phyloP scores from a whole-genome alignment of 1,140 invertebrate species.

The Neuroterus valhalla region DNA sequence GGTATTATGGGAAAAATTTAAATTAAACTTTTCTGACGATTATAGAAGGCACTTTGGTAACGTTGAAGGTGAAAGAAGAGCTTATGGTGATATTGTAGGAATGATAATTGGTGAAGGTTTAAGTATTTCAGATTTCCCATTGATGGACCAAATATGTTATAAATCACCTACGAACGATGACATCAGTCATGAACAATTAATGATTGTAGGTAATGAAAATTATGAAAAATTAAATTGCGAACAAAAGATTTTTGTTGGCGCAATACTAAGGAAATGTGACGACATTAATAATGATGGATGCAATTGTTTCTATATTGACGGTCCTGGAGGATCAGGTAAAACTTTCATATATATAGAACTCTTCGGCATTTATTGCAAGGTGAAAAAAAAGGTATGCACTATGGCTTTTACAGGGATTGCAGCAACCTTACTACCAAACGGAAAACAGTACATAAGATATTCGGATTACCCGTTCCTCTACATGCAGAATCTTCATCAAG shows the following conservation, averaged over 20 bases:
- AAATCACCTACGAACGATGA: conserved; percentile 1
- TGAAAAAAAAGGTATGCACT: conserved; percentile 34
- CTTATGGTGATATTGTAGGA: conserved; percentile 30
- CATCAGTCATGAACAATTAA: neutral
- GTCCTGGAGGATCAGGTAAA: conserved; percentile 46
- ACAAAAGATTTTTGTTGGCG: conserved; percentile 38
- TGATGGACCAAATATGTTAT: conserved; percentile 13
- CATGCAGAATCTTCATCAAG: conserved; percentile 37
- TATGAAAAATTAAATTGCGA: conserved; percentile 31
- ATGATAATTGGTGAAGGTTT: conserved; percentile 27
- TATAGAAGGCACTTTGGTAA: conserved; percentile 4
- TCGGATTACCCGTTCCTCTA: conserved; percentile 44
- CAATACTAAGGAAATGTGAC: neutral
- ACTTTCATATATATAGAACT: conserved; percentile 39
- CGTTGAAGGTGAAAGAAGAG: conserved; percentile 16
- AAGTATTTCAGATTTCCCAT: conserved; percentile 25
- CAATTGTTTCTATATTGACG: conserved; percentile 43
- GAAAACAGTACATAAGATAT: conserved; percentile 45
- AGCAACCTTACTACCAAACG: conserved; percentile 46
- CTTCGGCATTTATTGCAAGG: conserved; percentile 35
- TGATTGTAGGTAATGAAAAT: conserved; percentile 25
- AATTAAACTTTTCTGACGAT: conserved; percentile 33
- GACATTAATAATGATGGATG: neutral
- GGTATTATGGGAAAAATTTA: conserved; percentile 34
- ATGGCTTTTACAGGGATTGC: conserved; percentile 49